Evolutionary conservation across 2,888 invertebrate species (phyloP).

Genomic region (Torymus tubicola): DNA sequence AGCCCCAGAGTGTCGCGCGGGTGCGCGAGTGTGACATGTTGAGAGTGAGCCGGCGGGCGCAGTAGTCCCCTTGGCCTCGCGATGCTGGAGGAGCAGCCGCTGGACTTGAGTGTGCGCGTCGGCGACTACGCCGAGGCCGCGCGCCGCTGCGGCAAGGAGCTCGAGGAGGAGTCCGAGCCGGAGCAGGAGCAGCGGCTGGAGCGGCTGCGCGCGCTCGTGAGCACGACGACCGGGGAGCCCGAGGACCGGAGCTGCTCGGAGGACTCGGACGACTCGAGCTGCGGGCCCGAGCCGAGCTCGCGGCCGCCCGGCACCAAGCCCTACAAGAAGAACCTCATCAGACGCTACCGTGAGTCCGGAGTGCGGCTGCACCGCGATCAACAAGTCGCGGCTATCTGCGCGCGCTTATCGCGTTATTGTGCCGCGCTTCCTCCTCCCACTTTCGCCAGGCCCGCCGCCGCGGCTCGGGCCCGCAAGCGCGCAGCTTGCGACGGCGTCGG

Average conservation of each 20-base stretch:
- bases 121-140: constrained; percentile 72
- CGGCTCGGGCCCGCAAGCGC: too few species aligned
- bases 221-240: constrained; percentile 66
- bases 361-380: background rate
- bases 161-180: constrained; percentile 43
- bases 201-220: constrained; percentile 60
- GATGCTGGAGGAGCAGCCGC: constrained; percentile 82
- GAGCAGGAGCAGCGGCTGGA: constrained; percentile 70
- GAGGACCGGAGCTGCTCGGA: constrained; percentile 82
- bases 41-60: constrained; percentile 36
- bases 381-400: too few species aligned
- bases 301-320: constrained; percentile 78
- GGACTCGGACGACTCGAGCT: constrained; percentile 89
- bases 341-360: constrained; percentile 91
- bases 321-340: constrained; percentile 95
- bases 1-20: constrained; percentile 40
- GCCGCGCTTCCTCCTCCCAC: too few species aligned
- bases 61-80: too few species aligned
- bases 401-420: too few species aligned
- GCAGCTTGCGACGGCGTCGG: background rate
- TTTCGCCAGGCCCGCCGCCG: too few species aligned
- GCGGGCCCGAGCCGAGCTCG: constrained; percentile 79
- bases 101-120: constrained; percentile 85
- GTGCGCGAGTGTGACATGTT: background rate
- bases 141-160: constrained; percentile 69